Conservation (phyloP, 2,113 vertebrate genomes). For the Ornithorhynchus anatinus region DNA sequence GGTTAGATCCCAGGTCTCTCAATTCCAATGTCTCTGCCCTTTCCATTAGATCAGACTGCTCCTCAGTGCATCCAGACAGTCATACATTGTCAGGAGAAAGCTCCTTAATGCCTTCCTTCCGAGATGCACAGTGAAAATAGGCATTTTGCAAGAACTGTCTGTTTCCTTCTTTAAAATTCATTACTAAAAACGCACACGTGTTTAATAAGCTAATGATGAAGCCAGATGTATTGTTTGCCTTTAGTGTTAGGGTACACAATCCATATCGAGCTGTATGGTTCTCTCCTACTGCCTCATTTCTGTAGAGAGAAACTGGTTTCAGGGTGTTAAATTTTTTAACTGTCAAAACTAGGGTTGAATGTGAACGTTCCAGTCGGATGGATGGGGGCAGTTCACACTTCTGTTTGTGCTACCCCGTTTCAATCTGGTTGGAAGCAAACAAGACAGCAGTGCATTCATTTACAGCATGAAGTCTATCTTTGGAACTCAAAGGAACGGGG, state of each 20-base stretch:
- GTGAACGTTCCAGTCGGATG: not conserved
- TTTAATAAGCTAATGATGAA: not conserved
- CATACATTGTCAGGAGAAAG: not conserved
- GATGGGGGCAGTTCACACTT: not conserved
- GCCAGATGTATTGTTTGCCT: too few relatives aligned
- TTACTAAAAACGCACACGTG: not conserved
- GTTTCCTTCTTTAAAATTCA: not conserved
- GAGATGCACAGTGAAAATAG: not conserved
- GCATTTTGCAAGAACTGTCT: too few relatives aligned
- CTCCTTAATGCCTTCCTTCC: rapidly evolving
- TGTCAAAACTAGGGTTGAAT: slow-evolving; percentile 2
- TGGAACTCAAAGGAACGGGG: not conserved
- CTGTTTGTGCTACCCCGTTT: not conserved
- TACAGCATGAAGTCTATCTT: not conserved
- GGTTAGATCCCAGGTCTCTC: not conserved
- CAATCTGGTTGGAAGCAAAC: not conserved
- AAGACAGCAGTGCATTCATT: not conserved
- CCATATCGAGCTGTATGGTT: too few relatives aligned
- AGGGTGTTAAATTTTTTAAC: too few relatives aligned
- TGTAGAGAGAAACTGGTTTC: too few relatives aligned
- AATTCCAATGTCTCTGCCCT: not conserved
- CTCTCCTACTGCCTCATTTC: too few relatives aligned
- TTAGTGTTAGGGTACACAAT: too few relatives aligned
- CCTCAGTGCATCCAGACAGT: not conserved
- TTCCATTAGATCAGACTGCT: not conserved